Percentiles rank a stretch among this genome's conserved stretches.
These are phyloP conservation scores for Mandrillus leucophaeus DNA, from an alignment of 2,113 vertebrate genomes.

Conservation along the genomic window DNA sequence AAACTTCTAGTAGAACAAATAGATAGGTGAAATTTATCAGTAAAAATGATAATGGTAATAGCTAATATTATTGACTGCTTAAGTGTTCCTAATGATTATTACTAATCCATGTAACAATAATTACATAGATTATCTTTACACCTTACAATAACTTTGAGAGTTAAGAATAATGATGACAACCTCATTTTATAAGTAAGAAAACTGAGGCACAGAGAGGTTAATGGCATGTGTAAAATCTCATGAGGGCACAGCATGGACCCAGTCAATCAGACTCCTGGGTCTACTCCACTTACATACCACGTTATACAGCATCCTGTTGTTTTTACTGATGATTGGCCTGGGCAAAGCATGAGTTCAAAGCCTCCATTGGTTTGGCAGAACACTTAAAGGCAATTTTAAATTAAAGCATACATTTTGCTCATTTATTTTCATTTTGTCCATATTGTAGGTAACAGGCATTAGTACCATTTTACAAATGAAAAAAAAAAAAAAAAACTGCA, in stretches of 20 bases:
- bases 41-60: not conserved
- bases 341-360: not conserved
- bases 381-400: not conserved
- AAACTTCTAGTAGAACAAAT: not conserved
- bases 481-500: not conserved
- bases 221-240: not conserved
- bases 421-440: not conserved
- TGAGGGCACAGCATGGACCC: accelerated
- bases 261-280: no score
- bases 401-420: not conserved
- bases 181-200: not conserved
- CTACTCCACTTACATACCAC: not conserved
- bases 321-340: not conserved
- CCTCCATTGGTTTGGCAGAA: not conserved
- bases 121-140: not conserved
- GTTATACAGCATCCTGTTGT: not conserved
- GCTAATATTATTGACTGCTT: not conserved
- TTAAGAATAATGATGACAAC: not conserved
- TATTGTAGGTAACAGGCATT: not conserved
- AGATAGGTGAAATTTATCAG: not conserved
- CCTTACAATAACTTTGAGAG: not conserved
- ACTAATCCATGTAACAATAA: not conserved
- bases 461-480: not conserved
- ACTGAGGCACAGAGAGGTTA: not conserved
- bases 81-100: not conserved